Base-by-base conservation (phyloP, 1,140 invertebrate species). In the Diprion similis region DNA sequence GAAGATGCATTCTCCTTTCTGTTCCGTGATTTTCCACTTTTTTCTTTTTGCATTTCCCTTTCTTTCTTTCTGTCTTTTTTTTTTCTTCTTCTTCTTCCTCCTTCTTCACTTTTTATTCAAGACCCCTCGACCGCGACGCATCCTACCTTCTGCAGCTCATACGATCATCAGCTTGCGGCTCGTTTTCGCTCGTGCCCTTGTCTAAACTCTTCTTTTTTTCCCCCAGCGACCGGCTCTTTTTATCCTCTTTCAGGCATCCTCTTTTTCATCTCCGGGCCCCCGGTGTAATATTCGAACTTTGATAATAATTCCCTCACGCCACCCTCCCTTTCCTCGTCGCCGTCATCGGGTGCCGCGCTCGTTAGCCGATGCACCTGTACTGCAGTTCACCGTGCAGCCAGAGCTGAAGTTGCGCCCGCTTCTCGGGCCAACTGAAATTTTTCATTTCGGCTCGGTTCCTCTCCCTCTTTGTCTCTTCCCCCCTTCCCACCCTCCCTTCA, bases 311-410 rank as follows among this genome's bases (percentile, higher is more conserved):
- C 64, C 17, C 4, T 10, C 45, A 18, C 64, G 37, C 76, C 71
- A 47, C n/a, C 10, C 18, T 37, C 46, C 51, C 18, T 24, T 37
- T 37, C 24, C 24, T 17, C 19, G n/a, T 66, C 46, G 66, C 15
- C 69, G 19, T 77, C 18, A 37, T 68, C 51, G n/a, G n/a, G 51
- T 17, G 51, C 51, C 51, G 11, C 13, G 76, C 79, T 83, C 80
- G 81, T 84, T 83, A 83, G 73, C 68, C 59, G 74, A 69, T 81
- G 82, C 81, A 83, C 82, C 83, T 83, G 83, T 84, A 79, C 74
- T 37, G 24, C 24, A 37, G 24, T 37, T 37, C 24, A 37, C 24
- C 24, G 24, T 37, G 24, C 24, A 6, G 24, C 24, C 24, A 37
- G 24, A 37, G 24, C 6, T 37, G 6, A 65, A 75, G 11, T 59